phyloP scores from a whole-genome alignment of 2,113 vertebrate genomes.

The Apistogramma diplotaenia region DNA sequence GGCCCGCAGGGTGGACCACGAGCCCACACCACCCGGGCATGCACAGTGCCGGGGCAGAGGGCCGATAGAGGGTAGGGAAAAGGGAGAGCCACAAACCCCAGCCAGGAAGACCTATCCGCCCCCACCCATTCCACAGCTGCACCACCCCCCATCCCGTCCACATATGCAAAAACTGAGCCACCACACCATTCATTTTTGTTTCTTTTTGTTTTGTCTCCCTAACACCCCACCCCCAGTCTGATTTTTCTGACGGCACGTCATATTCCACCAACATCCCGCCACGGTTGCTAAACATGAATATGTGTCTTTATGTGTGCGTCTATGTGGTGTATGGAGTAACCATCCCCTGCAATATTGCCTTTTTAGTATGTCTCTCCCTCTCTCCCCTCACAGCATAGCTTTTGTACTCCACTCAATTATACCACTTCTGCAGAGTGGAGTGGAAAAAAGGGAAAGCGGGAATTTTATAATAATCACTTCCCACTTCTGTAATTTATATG shows the following conservation, averaged over 20 bases:
- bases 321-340: slow-evolving; percentile 1
- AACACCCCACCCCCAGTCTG: not conserved
- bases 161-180: too few species aligned
- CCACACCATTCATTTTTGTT: slow-evolving; percentile 39
- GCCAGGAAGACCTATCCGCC: too few species aligned
- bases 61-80: too few species aligned
- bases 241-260: slow-evolving; percentile 36
- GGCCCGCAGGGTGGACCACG: too few species aligned
- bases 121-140: too few species aligned
- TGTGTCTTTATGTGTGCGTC: not conserved
- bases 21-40: too few species aligned
- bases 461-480: slow-evolving; percentile 77
- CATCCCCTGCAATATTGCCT: slow-evolving; percentile 29
- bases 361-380: slow-evolving; percentile 42
- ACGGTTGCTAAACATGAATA: not conserved
- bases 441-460: slow-evolving; percentile 65
- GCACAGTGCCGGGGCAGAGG: too few species aligned
- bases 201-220: not conserved
- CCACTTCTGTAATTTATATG: slow-evolving; percentile 78
- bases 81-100: too few species aligned
- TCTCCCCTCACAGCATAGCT: slow-evolving; percentile 57
- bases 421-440: slow-evolving; percentile 70
- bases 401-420: slow-evolving; percentile 83
- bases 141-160: too few species aligned
- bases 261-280: slow-evolving; percentile 29